Conservation (phyloP, 2,797 vertebrate species). For the Pseudopleuronectes americanus region DNA sequence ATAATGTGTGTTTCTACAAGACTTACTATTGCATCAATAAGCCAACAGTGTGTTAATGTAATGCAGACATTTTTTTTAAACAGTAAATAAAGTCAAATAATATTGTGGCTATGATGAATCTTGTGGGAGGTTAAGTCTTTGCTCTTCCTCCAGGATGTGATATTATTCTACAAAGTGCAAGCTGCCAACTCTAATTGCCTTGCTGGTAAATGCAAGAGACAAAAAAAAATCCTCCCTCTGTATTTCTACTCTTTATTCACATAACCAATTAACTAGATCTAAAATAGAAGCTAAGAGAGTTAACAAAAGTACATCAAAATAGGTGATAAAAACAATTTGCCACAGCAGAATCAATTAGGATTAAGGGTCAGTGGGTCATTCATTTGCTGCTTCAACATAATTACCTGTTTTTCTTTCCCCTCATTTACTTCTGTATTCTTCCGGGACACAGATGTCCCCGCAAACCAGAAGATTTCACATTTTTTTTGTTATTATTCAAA, state of each 20-base stretch:
- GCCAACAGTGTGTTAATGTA: conserved; percentile 30
- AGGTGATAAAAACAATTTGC: conserved; percentile 74
- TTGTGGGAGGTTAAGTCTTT: conserved; percentile 45
- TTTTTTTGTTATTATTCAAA: conserved; percentile 80
- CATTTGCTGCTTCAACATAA: conserved; percentile 85
- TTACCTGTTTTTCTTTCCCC: conserved; percentile 85
- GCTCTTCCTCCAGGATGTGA: conserved; percentile 66
- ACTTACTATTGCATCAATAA: too few species aligned
- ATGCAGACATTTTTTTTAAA: conserved; percentile 36
- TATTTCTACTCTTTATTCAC: conserved; percentile 67
- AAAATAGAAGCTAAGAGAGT: conserved; percentile 49
- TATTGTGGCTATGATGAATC: conserved; percentile 31
- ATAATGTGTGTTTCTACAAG: too few species aligned
- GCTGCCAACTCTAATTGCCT: conserved; percentile 61
- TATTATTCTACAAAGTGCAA: conserved; percentile 51
- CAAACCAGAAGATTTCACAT: conserved; percentile 77
- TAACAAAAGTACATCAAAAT: conserved; percentile 79
- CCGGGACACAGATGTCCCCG: conserved; percentile 78
- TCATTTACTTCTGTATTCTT: conserved; percentile 86
- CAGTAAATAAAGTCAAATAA: conserved; percentile 52
- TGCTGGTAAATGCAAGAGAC: conserved; percentile 58
- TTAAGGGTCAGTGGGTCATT: conserved; percentile 82
- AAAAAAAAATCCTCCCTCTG: conserved; percentile 32
- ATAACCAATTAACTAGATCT: conserved; percentile 82
- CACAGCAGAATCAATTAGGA: conserved; percentile 84